Evolutionary conservation across 2,797 vertebrate species (phyloP), one percentile per base, ranked within the genome.

Genomic region (Zenarchopterus dispar): DNA sequence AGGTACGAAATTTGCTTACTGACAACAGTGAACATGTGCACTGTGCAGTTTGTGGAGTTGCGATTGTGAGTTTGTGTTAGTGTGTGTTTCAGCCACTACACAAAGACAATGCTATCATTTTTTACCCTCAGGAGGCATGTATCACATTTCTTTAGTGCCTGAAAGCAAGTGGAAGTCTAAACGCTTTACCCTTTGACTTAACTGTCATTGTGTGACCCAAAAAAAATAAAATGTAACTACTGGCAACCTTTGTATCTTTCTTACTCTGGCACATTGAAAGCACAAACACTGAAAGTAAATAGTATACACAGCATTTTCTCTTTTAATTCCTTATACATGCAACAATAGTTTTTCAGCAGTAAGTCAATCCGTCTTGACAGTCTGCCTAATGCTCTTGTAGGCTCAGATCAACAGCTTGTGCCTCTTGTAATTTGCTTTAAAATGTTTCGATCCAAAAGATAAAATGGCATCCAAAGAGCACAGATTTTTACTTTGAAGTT

Each of bases 81-180:
- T 61, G 53, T 80, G 64, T 73, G 63, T 81, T 81, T 63, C 65
- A 64, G 63, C 51, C 59, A 71, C 56, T 78, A 54, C 58, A 73
- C 76, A 80, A 78, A 71, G 46, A 58, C 81, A 77, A 60, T 2
- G 54, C 64, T 60, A 77, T 63, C 47, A 66, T 75, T 56, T n/a
- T 50, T 24, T 18, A 13, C n/a, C 70, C 66, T 74, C 61, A 62
- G 28, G 68, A 80, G 77, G 66, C 56, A 60, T 36, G 56, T 59
- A 56, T 85, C 67, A 70, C 56, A 80, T 57, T 72, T 46, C 42
- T 65, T 70, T 73, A 73, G 58, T 56, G 46, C 47, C 66, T 53
- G 51, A 21, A 45, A 77, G 67, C 51, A 62, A 79, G 78, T 23
- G 6, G 67, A 2, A 59, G 48, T 41, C 53, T 78, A 65, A 83